Evolutionary conservation across 2,113 vertebrate genomes (phyloP), one percentile per base, ranked within the genome.

Genomic region (Galbula dea): DNA sequence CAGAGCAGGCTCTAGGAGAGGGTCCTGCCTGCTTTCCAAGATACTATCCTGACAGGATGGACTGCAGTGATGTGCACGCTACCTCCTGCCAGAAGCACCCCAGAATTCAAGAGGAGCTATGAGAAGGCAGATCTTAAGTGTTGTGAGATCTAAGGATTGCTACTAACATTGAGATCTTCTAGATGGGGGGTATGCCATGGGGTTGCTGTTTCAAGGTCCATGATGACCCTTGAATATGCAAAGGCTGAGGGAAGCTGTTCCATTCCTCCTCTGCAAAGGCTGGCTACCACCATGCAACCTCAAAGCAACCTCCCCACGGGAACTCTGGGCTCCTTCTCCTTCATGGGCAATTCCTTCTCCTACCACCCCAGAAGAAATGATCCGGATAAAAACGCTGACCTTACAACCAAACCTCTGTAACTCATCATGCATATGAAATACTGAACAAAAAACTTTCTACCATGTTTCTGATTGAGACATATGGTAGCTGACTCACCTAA

Each of bases 301-400:
- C 55, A 34, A 26, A 67, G 27, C 30, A 59, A 46, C 16, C 51
- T 49, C 23, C 39, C 58, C 0, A 0, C 0, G 4, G 34, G 34
- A 92, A 58, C 67, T 37, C 16, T 3, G 26, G 62, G 41, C 19
- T 90, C 52, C 23, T 79, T 22, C 11, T 67, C 62, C 61, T 74
- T 36, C 0, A 0, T 18, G 54, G 58, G 54, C 0, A 0, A 83
- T 55, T 67, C 58, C 15, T 74, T 69, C 37, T 79, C 43, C n/a
- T 69, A 13, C 58, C 41, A 46, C 12, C 24, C 36, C 59, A 80
- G 57, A 75, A 85, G 51, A 67, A 80, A 58, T 1, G 6, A 69
- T 32, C 49, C 16, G 43, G 54, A 78, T 46, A 43, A 87, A 92
- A 69, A 74, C 3, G 30, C 22, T 36, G 61, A 62, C 59, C 55